phyloP scores from a whole-genome alignment of 2,113 vertebrate genomes.

The Tamias sibiricus region DNA sequence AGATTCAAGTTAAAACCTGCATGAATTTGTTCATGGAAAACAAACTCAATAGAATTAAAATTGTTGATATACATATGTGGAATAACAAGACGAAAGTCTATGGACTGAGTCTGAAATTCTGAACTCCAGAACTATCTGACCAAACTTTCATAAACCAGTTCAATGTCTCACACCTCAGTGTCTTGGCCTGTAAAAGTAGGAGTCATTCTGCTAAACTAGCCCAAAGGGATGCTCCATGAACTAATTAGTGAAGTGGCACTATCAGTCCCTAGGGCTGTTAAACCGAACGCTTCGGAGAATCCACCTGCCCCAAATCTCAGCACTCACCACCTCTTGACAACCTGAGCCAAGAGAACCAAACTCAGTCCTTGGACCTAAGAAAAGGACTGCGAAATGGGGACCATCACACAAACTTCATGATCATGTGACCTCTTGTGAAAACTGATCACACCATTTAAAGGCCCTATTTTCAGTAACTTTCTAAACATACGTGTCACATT shows the following conservation, averaged over 20 bases:
- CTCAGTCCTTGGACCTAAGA: background rate
- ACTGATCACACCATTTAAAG: background rate
- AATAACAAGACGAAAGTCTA: background rate
- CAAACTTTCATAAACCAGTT: background rate
- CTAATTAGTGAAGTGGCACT: slow-evolving; percentile 62
- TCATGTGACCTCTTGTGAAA: background rate
- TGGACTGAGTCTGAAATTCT: background rate
- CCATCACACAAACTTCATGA: background rate
- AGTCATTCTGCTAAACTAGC: slow-evolving; percentile 43
- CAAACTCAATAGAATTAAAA: background rate
- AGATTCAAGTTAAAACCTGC: slow-evolving; percentile 2
- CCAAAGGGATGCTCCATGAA: slow-evolving; percentile 54
- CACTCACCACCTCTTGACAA: background rate
- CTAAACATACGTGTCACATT: background rate
- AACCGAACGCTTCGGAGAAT: slow-evolving; percentile 7
- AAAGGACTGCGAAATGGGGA: background rate
- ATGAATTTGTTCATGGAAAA: background rate
- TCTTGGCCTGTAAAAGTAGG: slow-evolving; percentile 35
- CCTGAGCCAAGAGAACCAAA: background rate
- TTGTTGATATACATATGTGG: background rate
- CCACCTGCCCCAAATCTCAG: slow-evolving; percentile 34
- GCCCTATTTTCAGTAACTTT: background rate
- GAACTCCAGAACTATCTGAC: background rate
- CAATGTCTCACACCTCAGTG: background rate
- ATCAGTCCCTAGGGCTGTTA: slow-evolving; percentile 44